Conservation (phyloP, 2,797 vertebrate genomes). For the Propithecus perrieri region DNA sequence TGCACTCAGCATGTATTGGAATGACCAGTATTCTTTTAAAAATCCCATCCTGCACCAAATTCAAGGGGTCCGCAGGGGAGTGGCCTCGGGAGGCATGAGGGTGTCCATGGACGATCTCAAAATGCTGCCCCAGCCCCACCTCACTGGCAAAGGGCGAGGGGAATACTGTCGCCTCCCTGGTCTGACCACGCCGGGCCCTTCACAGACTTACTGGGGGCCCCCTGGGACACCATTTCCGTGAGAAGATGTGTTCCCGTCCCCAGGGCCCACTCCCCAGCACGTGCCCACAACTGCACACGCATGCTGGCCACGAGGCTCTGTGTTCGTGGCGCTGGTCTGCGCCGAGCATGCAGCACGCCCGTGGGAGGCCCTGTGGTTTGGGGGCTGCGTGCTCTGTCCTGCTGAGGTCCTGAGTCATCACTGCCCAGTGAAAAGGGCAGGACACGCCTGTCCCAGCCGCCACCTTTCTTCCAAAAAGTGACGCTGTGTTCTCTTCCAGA, state of each 20-base stretch:
- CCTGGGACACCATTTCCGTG: accelerated
- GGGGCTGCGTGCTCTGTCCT: accelerated
- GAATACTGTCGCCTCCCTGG: accelerated
- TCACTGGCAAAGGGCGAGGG: background rate
- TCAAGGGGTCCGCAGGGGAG: background rate
- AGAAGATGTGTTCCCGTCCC: background rate
- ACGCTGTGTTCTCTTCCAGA: conserved; percentile 84
- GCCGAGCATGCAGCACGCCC: background rate
- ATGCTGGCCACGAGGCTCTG: accelerated
- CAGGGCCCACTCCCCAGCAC: too few species aligned
- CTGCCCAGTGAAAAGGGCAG: accelerated
- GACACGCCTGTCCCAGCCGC: accelerated
- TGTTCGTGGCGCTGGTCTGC: background rate
- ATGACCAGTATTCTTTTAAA: background rate
- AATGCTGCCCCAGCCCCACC: background rate
- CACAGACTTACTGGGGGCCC: background rate
- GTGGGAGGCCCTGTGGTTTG: accelerated
- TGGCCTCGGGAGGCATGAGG: background rate
- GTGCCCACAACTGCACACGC: accelerated
- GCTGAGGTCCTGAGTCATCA: accelerated
- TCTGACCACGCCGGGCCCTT: background rate
- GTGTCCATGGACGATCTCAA: accelerated
- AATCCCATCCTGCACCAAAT: background rate
- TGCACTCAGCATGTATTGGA: background rate
- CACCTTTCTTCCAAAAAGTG: accelerated